Percentiles rank a stretch among this genome's conserved stretches.
Conservation (phyloP, 2,888 invertebrate genomes). For the Hybos culiciformis region DNA sequence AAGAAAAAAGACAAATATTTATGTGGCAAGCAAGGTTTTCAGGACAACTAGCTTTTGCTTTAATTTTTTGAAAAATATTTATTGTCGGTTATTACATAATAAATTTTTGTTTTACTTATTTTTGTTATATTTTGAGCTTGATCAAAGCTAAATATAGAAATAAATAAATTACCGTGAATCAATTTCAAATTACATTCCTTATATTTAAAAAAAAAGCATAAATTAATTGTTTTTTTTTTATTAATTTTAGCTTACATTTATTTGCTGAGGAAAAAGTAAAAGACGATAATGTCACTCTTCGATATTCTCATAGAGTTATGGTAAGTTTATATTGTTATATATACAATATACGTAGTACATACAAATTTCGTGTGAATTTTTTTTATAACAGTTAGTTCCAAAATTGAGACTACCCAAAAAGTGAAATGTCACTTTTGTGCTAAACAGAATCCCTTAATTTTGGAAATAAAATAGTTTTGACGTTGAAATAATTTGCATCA, state of each 20-base stretch:
- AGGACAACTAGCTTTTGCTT: too few species aligned
- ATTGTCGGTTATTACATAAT: too few species aligned
- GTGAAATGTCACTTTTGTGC: background rate
- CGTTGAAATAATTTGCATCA: slow-evolving; percentile 12
- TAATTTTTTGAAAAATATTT: too few species aligned
- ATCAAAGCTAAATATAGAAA: too few species aligned
- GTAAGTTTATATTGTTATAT: slow-evolving; percentile 3
- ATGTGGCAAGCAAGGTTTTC: too few species aligned
- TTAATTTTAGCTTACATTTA: slow-evolving; percentile 37
- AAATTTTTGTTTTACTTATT: too few species aligned
- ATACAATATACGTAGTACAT: background rate
- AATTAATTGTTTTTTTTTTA: background rate
- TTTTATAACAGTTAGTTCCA: background rate
- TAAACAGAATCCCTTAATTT: background rate
- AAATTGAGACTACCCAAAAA: too few species aligned
- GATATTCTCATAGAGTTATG: slow-evolving; percentile 14
- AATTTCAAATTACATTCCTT: too few species aligned
- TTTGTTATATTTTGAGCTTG: too few species aligned
- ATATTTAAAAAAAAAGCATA: background rate
- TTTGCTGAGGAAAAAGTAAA: slow-evolving; percentile 28
- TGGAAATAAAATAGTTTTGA: background rate
- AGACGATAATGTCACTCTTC: slow-evolving; percentile 14
- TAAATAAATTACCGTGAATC: too few species aligned
- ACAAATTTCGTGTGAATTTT: background rate
- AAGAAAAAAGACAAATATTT: too few species aligned